Evolutionary conservation across 2,888 invertebrate species (phyloP).

Genomic region (Elmis aenea): DNA sequence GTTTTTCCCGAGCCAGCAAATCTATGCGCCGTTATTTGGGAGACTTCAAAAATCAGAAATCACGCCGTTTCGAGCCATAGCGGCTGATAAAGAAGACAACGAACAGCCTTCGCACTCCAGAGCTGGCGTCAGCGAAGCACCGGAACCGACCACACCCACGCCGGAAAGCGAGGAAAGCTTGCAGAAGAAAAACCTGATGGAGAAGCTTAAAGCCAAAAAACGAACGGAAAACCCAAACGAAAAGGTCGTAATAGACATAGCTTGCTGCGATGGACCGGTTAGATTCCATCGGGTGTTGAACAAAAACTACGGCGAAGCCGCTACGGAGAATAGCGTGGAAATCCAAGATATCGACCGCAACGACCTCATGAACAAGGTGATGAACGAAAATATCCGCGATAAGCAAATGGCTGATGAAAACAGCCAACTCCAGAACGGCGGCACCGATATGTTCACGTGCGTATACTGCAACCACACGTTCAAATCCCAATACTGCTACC

Average conservation of each 20-base stretch:
- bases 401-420: conserved; percentile 42
- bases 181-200: conserved; percentile 5
- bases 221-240: conserved; percentile 23
- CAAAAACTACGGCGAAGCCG: conserved; percentile 60
- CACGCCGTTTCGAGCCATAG: conserved; percentile 37
- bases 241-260: conserved; percentile 75
- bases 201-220: conserved; percentile 21
- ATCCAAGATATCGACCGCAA: conserved; percentile 26
- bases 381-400: conserved; percentile 44
- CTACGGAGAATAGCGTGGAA: conserved; percentile 18
- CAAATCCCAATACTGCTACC: conserved; percentile 80
- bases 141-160: conserved; percentile 5
- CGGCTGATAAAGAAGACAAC: conserved; percentile 8
- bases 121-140: background rate
- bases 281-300: conserved; percentile 81
- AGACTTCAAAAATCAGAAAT: conserved; percentile 38
- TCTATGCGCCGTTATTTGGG: conserved; percentile 27
- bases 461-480: conserved; percentile 74
- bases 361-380: conserved; percentile 42
- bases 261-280: conserved; percentile 88
- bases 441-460: conserved; percentile 57
- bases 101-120: background rate
- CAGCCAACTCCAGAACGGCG: conserved; percentile 33
- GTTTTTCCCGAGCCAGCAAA: conserved; percentile 33
- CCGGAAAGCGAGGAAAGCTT: conserved; percentile 7